phyloP scores from a whole-genome alignment of 2,797 vertebrate genomes.

The Manis pentadactyla region DNA sequence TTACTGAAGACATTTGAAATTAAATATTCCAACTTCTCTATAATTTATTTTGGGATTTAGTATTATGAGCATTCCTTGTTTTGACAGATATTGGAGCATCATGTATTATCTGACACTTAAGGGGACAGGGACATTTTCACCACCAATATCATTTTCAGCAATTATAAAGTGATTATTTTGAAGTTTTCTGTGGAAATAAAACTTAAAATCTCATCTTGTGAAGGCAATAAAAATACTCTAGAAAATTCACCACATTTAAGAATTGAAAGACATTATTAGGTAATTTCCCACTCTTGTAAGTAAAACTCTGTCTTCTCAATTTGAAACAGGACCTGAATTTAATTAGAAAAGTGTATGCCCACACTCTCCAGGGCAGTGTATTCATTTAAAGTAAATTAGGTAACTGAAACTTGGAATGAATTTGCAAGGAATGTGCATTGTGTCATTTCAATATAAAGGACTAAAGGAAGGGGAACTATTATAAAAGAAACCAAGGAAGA shows the following conservation, averaged over 20 bases:
- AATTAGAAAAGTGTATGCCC: constrained; percentile 18
- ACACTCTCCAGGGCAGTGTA: background rate
- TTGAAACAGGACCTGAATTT: constrained; percentile 53
- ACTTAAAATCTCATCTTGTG: background rate
- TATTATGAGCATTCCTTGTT: background rate
- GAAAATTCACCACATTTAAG: constrained; percentile 27
- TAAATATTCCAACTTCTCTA: constrained; percentile 46
- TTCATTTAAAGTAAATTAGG: constrained; percentile 58
- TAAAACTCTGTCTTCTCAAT: constrained; percentile 36
- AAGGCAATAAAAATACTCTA: background rate
- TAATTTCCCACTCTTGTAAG: constrained; percentile 25
- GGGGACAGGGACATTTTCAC: background rate
- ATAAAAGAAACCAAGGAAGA: background rate
- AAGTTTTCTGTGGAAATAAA: background rate
- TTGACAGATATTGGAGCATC: background rate
- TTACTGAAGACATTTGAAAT: constrained; percentile 52
- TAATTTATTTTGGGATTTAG: constrained; percentile 49
- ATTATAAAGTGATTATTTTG: background rate
- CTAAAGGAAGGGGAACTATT: background rate
- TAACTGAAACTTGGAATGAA: background rate
- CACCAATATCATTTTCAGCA: background rate
- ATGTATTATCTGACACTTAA: background rate
- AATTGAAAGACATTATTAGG: background rate
- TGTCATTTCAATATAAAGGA: background rate
- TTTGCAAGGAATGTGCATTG: background rate